Evolutionary conservation across 2,888 invertebrate species (phyloP).

Genomic region (Ischnus inquisitorius): DNA sequence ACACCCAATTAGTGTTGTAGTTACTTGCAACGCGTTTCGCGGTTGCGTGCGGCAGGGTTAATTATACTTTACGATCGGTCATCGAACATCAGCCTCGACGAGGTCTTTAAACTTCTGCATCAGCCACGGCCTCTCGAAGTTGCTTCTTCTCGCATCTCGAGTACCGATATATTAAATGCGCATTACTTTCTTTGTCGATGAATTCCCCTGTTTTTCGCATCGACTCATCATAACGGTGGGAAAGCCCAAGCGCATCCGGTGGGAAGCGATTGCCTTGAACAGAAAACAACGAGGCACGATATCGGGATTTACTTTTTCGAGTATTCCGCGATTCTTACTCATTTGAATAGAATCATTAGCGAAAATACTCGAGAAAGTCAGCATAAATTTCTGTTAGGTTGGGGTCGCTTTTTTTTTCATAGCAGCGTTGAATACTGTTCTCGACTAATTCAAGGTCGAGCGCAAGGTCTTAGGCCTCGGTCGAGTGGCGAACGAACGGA

Average conservation of each 20-base stretch:
- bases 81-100: slow-evolving; percentile 56
- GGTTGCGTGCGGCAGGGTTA: slow-evolving; percentile 61
- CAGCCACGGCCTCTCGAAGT: slow-evolving; percentile 24
- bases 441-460: slow-evolving; percentile 35
- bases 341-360: neutral
- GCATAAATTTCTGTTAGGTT: neutral
- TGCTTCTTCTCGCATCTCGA: slow-evolving; percentile 5
- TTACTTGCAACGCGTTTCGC: slow-evolving; percentile 11
- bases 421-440: neutral
- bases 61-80: slow-evolving; percentile 67
- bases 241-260: slow-evolving; percentile 45
- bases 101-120: slow-evolving; percentile 57
- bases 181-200: slow-evolving; percentile 1
- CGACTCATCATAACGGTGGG: neutral
- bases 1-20: slow-evolving; percentile 53
- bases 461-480: slow-evolving; percentile 37
- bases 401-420: neutral
- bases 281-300: neutral
- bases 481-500: slow-evolving; percentile 11
- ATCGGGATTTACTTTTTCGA: neutral
- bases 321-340: neutral
- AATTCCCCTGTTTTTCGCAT: slow-evolving; percentile 33
- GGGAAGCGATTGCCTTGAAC: neutral
- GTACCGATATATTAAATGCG: neutral
- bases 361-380: neutral